Percentiles rank a stretch among this genome's conserved stretches.
phyloP scores from a whole-genome alignment of 2,888 invertebrate genomes.

The Catocala nupta region DNA sequence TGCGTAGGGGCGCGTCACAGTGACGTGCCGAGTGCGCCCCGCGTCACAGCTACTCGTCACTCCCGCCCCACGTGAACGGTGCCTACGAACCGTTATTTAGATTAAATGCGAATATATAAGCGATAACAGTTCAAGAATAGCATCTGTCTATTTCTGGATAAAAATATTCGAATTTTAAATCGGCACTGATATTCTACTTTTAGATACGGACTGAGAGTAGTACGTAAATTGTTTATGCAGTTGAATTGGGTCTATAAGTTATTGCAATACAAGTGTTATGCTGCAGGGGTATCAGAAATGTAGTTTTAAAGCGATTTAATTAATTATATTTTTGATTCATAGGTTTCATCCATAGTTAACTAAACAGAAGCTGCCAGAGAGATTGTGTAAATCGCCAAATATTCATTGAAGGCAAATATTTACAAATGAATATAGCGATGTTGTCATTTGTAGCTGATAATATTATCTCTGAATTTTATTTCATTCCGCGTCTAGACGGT shows the following conservation, averaged over 20 bases:
- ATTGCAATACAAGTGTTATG: background rate
- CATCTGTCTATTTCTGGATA: slow-evolving; percentile 25
- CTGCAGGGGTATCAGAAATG: background rate
- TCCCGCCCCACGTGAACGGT: slow-evolving; percentile 40
- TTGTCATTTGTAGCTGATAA: background rate
- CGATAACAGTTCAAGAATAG: slow-evolving; percentile 37
- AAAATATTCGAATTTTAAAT: slow-evolving; percentile 30
- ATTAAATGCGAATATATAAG: slow-evolving; percentile 46
- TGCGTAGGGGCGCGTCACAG: slow-evolving; percentile 49
- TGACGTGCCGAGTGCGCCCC: slow-evolving; percentile 42
- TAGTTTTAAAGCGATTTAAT: no score
- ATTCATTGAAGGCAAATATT: background rate
- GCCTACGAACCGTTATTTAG: slow-evolving; percentile 44
- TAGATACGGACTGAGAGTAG: background rate
- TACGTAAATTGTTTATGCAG: background rate
- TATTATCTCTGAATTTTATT: background rate
- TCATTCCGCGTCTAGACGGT: no score
- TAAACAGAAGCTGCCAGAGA: no score
- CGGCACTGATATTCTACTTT: slow-evolving; percentile 23
- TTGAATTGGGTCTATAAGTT: background rate
- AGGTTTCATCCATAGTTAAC: no score
- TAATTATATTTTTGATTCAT: no score
- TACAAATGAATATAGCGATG: no score
- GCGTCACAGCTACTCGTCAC: slow-evolving; percentile 59
- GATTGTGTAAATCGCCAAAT: background rate